A percentile compares a stretch with the other conserved stretches of the same genome.
phyloP scores from a whole-genome alignment of 2,797 vertebrate genomes.

The Cephalopachus bancanus region DNA sequence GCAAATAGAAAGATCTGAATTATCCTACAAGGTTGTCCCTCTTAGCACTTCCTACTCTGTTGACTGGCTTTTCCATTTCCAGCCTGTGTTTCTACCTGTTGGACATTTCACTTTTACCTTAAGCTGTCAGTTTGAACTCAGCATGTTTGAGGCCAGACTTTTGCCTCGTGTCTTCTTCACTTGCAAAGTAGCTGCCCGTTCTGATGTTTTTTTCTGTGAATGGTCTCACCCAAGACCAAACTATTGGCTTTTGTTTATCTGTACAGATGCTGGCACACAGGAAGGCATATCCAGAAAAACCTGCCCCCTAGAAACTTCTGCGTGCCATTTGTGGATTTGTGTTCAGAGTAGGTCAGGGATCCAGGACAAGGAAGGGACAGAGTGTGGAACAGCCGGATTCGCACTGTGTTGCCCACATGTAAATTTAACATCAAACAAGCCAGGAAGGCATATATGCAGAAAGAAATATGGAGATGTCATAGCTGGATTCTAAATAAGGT shows the following conservation, averaged over 20 bases:
- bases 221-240: neutral
- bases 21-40: neutral
- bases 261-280: neutral
- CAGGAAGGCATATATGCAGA: neutral
- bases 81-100: accelerated
- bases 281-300: neutral
- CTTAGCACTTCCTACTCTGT: neutral
- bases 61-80: neutral
- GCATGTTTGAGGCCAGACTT: too few species aligned
- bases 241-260: neutral
- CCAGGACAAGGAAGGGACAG: accelerated
- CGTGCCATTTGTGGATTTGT: accelerated
- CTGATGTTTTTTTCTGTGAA: neutral
- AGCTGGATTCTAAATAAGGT: neutral
- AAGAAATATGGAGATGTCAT: neutral
- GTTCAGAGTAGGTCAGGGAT: too few species aligned
- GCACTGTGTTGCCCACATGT: accelerated
- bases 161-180: neutral
- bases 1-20: neutral
- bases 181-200: neutral
- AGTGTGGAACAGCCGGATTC: accelerated
- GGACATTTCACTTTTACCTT: neutral
- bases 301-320: neutral
- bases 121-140: neutral
- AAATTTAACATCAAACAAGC: neutral